Percentiles rank a stretch among this genome's conserved stretches.
Evolutionary conservation across 2,888 invertebrate species (phyloP).

Genomic region (Agrochola macilenta): DNA sequence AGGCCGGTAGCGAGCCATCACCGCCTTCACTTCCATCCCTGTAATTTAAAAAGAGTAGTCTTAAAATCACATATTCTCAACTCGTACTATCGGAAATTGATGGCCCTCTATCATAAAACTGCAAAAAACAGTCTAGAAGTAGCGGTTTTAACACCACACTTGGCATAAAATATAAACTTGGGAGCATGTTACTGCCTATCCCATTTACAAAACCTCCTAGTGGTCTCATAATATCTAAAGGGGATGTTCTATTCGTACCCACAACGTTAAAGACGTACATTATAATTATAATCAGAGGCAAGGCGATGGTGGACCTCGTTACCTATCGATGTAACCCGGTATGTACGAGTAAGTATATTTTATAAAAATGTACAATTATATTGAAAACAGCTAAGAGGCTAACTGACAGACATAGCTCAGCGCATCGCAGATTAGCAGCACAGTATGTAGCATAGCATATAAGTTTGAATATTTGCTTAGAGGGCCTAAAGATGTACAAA

Average conservation of each 20-base stretch:
- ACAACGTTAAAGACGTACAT: background rate
- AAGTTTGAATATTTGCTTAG: background rate
- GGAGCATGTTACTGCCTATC: background rate
- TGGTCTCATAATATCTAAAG: background rate
- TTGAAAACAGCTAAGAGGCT: background rate
- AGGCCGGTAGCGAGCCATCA: background rate
- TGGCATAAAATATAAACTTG: background rate
- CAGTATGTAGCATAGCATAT: background rate
- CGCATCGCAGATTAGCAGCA: background rate
- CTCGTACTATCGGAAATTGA: background rate
- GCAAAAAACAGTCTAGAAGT: background rate
- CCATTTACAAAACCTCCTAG: background rate
- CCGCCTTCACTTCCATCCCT: background rate
- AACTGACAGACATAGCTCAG: background rate
- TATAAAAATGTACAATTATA: background rate
- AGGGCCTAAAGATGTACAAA: background rate
- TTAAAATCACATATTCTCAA: background rate
- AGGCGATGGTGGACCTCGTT: too few species aligned
- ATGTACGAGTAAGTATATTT: background rate
- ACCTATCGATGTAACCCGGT: background rate
- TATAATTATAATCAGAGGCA: background rate
- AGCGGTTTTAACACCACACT: background rate
- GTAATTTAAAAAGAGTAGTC: conserved; percentile 7
- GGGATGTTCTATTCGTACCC: background rate
- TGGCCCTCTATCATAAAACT: background rate